Percentiles rank a stretch among this genome's conserved stretches.
Evolutionary conservation across 2,888 invertebrate species (phyloP).

Genomic region (Thelaira solivaga): DNA sequence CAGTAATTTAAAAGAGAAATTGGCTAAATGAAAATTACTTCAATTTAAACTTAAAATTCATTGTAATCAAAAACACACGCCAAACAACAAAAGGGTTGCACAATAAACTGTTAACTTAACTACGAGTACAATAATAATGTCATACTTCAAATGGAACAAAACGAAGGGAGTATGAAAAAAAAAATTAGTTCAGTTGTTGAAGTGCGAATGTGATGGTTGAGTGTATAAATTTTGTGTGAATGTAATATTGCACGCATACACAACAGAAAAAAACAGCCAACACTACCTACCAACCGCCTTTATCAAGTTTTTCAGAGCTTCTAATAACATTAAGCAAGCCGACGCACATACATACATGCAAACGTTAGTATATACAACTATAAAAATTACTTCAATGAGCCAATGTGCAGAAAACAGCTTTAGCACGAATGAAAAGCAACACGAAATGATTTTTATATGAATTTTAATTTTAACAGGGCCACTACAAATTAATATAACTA

Average conservation of each 20-base stretch:
- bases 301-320: constrained; percentile 45
- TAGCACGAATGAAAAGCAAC: constrained; percentile 12
- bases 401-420: background rate
- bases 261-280: background rate
- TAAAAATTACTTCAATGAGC: background rate
- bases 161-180: background rate
- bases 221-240: constrained; percentile 4
- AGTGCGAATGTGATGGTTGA: background rate
- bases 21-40: constrained; percentile 55
- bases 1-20: constrained; percentile 37
- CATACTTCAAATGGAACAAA: background rate
- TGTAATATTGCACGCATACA: constrained; percentile 11
- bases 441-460: constrained; percentile 20
- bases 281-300: constrained; percentile 56
- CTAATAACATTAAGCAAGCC: background rate
- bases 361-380: background rate
- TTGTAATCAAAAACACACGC: constrained; percentile 61
- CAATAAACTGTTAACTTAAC: constrained; percentile 45
- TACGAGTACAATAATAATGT: background rate
- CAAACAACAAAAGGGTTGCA: constrained; percentile 59
- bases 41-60: constrained; percentile 61
- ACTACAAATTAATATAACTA: background rate
- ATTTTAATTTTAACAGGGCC: constrained; percentile 5
- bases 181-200: background rate
- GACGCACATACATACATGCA: background rate